phyloP scores from a whole-genome alignment of 2,113 vertebrate species.

The Anseranas semipalmata region DNA sequence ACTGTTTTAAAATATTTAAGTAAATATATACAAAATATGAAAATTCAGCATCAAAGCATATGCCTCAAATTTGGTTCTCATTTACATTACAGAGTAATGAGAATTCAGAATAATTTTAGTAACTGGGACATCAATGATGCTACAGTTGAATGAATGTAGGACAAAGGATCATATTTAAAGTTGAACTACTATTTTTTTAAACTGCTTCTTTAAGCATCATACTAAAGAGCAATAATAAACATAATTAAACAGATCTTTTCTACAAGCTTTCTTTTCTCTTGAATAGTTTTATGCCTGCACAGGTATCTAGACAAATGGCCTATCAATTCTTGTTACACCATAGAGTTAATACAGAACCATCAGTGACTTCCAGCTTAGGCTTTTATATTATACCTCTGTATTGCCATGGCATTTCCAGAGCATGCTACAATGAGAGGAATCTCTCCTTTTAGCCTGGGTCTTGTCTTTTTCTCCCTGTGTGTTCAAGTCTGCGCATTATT shows the following conservation, averaged over 20 bases:
- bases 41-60: conserved; percentile 44
- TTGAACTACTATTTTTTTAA: not conserved
- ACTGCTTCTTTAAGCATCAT: not conserved
- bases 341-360: not conserved
- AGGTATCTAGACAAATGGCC: not conserved
- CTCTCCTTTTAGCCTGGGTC: not conserved
- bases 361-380: not conserved
- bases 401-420: conserved; percentile 40
- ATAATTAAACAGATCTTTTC: not conserved
- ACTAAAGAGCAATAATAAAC: not conserved
- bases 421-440: conserved; percentile 11
- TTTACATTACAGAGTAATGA: conserved; percentile 43
- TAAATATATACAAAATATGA: conserved; percentile 34
- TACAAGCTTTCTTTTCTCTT: not conserved
- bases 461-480: conserved; percentile 27
- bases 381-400: not conserved
- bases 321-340: not conserved
- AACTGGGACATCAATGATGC: not conserved
- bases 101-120: conserved; percentile 39
- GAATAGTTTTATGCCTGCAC: not conserved
- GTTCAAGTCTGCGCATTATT: not conserved
- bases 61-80: conserved; percentile 14
- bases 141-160: not conserved
- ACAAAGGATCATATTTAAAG: not conserved
- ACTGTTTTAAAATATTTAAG: not conserved